Conservation (phyloP, 2,797 vertebrate species). For the Avahi laniger region DNA sequence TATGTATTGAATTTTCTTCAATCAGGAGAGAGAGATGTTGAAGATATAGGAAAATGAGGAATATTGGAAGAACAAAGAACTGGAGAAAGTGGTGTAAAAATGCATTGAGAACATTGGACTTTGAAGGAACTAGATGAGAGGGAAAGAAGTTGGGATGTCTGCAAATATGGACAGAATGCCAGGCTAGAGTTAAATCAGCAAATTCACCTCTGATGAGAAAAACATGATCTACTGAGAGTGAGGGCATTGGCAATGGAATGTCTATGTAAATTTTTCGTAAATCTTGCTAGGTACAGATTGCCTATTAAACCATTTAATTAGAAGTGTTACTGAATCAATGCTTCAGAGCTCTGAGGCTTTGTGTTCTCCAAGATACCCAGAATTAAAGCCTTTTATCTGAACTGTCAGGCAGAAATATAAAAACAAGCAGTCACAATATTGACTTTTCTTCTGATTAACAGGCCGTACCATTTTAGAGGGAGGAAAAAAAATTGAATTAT, state of each 20-base stretch:
- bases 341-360: constrained; percentile 41
- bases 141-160: not conserved
- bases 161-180: not conserved
- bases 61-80: not conserved
- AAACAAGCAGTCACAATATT: constrained; percentile 46
- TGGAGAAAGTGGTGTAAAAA: not conserved
- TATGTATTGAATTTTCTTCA: not conserved
- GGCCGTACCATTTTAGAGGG: not conserved
- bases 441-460: constrained; percentile 49
- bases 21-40: not conserved
- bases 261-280: constrained; percentile 36
- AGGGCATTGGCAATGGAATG: not conserved
- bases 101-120: not conserved
- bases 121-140: not conserved
- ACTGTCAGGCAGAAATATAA: constrained; percentile 56
- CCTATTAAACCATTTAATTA: constrained; percentile 65
- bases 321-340: constrained; percentile 30
- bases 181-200: not conserved
- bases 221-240: not conserved
- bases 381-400: constrained; percentile 61
- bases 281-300: constrained; percentile 30
- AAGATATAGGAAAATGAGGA: not conserved
- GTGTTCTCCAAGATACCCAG: constrained; percentile 11
- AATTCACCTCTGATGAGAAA: not conserved
- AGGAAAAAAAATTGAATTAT: not conserved